Evolutionary conservation across 2,113 vertebrate genomes (phyloP).

Genomic region (Prunella himalayana): DNA sequence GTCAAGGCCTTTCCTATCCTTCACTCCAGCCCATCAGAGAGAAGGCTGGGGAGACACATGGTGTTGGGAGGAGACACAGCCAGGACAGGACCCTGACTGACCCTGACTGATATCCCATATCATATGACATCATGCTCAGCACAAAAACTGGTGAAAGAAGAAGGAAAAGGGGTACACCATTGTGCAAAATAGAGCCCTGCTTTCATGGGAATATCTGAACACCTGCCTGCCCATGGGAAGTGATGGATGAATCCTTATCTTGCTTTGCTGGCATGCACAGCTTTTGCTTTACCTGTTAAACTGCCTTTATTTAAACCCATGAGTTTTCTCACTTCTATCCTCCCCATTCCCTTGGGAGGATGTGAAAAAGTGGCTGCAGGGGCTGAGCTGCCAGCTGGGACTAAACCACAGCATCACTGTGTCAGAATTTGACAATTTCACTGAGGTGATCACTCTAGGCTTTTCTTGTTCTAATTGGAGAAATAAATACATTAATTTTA

Average conservation of each 20-base stretch:
- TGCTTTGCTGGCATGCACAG: background rate
- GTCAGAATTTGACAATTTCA: background rate
- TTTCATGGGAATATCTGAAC: background rate
- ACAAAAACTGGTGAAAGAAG: background rate
- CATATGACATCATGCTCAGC: background rate
- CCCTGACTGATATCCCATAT: background rate
- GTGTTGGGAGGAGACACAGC: background rate
- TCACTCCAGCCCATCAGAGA: rapidly evolving
- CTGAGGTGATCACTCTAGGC: background rate
- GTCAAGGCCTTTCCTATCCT: background rate
- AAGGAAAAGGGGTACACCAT: rapidly evolving
- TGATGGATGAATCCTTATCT: background rate
- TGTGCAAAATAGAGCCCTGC: rapidly evolving
- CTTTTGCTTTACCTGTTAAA: background rate
- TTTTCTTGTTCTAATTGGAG: background rate
- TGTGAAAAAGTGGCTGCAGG: background rate
- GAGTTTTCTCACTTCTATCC: background rate
- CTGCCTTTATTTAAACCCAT: background rate
- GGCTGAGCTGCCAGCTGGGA: background rate
- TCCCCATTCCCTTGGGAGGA: background rate
- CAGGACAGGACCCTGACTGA: background rate
- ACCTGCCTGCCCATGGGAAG: background rate
- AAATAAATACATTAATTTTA: background rate
- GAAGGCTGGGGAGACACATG: too few relatives aligned
- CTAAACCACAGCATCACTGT: rapidly evolving